Evolutionary conservation across 2,113 vertebrate genomes (phyloP), one percentile per base, ranked within the genome.

Genomic region (Chinchilla lanigera): DNA sequence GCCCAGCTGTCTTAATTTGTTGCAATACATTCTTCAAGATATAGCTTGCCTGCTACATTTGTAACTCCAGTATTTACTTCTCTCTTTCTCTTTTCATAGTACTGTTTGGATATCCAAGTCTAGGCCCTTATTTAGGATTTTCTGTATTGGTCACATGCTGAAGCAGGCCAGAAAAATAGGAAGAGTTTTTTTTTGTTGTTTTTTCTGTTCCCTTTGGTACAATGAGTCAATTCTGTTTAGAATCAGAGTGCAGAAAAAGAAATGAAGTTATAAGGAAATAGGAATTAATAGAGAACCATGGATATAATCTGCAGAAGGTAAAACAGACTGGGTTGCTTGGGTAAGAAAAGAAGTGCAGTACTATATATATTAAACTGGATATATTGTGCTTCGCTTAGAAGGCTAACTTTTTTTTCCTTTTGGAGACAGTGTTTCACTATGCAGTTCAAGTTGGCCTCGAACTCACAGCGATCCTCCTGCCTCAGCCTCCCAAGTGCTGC

Each of bases 11-110:
- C 67, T 89, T 90, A 60, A 4, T 83, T 86, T 80, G 47, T 77
- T 69, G 84, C 38, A 94, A 33, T 52, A 71, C 7, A 1, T 54
- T 89, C 11, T 94, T 83, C 44, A 88, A 86, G 95, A 92, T 89
- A 2, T 63, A 60, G 44, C 1, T 83, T 93, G 38, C 26, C 26
- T 92, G 11, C 41, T 47, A 54, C 9, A 71, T 22, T 82, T 87
- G 17, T 65, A 71, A 86, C 58, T 86, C 89, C 16, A 83, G 20
- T 54, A 92, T 83, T 54, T 65, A 82, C 4, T 83, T 95, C 19
- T 75, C 28, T 58, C 9, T 8, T 88, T 77, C 26, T 86, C 28
- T 89, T 86, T 94, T 47, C 41, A 80, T 75, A 90, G 47, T 60
- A 24, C 14, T 94, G 52, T 67, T 94, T 84, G 80, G 5, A 47